Conservation (phyloP, 2,113 vertebrate genomes). For the Hippotragus niger region DNA sequence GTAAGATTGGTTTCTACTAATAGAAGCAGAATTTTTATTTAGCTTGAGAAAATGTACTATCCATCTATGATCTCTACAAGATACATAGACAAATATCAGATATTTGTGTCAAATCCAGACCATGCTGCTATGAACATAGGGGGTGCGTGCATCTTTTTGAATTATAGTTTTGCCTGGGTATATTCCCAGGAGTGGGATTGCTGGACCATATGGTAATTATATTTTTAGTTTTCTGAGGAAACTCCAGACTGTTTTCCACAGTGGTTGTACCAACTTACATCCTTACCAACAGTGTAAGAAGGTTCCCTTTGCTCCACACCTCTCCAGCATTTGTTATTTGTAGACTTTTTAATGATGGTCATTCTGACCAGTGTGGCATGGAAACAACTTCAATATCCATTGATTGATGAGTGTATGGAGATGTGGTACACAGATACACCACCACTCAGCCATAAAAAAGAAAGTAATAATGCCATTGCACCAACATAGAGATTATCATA, state of each 20-base stretch:
- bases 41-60: neutral
- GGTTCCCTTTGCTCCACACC: neutral
- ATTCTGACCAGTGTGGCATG: neutral
- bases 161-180: neutral
- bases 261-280: neutral
- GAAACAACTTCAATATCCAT: neutral
- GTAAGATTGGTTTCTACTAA: neutral
- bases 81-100: neutral
- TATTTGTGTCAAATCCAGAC: neutral
- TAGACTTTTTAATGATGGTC: neutral
- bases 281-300: neutral
- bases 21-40: neutral
- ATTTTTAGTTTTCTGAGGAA: neutral
- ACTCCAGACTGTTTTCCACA: neutral
- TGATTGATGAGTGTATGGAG: neutral
- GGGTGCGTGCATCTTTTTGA: neutral
- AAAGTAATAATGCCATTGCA: neutral
- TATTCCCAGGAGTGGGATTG: neutral
- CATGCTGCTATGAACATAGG: neutral
- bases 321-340: neutral
- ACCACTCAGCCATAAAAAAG: neutral
- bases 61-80: neutral
- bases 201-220: neutral
- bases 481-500: neutral
- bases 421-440: neutral